These are phyloP conservation scores for Zaprionus obscuricornis DNA, from an alignment of 2,888 invertebrate species.

Conservation along the genomic window DNA sequence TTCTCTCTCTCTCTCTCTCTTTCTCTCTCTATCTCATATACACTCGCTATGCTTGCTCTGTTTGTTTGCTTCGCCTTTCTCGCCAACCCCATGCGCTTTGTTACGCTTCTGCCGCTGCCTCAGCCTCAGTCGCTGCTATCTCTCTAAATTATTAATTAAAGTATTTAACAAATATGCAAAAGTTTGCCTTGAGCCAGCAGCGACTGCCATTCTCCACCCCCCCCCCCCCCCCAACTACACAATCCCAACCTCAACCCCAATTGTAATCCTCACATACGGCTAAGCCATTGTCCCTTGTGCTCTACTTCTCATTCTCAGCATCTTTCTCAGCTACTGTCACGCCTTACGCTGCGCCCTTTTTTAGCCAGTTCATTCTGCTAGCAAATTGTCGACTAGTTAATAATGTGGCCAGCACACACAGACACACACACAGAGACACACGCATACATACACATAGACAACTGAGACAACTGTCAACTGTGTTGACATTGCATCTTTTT, in stretches of 20 bases:
- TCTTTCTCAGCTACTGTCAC: no score
- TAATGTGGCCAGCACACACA: constrained; percentile 61
- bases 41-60: constrained; percentile 1
- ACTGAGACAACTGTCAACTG: no score
- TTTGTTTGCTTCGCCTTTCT: constrained; percentile 29
- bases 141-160: constrained; percentile 82
- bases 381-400: constrained; percentile 64
- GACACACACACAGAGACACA: neutral
- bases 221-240: neutral
- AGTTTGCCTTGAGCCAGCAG: constrained; percentile 58
- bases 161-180: constrained; percentile 80
- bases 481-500: constrained; percentile 72
- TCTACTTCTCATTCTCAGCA: no score
- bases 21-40: neutral
- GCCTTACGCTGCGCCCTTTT: constrained; percentile 35
- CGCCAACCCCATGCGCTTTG: neutral
- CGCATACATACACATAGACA: neutral
- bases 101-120: neutral
- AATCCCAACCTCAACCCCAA: constrained; percentile 1
- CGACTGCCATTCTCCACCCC: constrained; percentile 14
- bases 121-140: constrained; percentile 33
- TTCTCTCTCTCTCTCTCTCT: neutral
- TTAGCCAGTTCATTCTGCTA: constrained; percentile 63
- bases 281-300: constrained; percentile 13
- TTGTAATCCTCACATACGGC: constrained; percentile 8